phyloP scores from a whole-genome alignment of 2,113 vertebrate species.

The Falcunculus frontatus region DNA sequence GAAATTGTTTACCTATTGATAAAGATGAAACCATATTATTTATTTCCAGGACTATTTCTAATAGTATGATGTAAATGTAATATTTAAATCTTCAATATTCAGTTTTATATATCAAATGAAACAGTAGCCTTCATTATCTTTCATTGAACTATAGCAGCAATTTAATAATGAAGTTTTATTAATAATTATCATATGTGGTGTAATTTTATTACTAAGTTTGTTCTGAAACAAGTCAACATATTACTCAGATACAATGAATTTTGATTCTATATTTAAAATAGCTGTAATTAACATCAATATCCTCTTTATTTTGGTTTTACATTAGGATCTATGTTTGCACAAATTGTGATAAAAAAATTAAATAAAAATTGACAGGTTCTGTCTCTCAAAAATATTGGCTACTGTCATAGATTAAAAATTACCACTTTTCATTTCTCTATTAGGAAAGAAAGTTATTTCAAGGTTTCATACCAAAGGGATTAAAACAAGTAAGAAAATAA shows the following conservation, averaged over 20 bases:
- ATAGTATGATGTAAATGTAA: background rate
- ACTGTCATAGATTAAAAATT: background rate
- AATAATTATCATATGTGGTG: background rate
- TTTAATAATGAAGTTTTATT: background rate
- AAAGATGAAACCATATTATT: background rate
- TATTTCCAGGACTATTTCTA: background rate
- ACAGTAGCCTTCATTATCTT: background rate
- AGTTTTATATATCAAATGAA: background rate
- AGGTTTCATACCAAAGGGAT: background rate
- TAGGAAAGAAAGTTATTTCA: background rate
- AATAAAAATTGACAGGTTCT: background rate
- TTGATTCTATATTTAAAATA: background rate
- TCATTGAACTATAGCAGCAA: background rate
- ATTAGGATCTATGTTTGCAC: background rate
- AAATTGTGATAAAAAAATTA: background rate
- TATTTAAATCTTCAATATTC: background rate
- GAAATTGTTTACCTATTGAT: background rate
- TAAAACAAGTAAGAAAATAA: background rate
- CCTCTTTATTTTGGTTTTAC: background rate
- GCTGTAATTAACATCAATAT: background rate
- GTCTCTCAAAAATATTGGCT: background rate
- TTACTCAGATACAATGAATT: background rate
- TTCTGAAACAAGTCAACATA: background rate
- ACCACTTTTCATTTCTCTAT: accelerated
- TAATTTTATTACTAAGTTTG: background rate